Evolutionary conservation across 2,888 invertebrate species (phyloP), one percentile per base, ranked within the genome.

Genomic region (Hetaerina titia): DNA sequence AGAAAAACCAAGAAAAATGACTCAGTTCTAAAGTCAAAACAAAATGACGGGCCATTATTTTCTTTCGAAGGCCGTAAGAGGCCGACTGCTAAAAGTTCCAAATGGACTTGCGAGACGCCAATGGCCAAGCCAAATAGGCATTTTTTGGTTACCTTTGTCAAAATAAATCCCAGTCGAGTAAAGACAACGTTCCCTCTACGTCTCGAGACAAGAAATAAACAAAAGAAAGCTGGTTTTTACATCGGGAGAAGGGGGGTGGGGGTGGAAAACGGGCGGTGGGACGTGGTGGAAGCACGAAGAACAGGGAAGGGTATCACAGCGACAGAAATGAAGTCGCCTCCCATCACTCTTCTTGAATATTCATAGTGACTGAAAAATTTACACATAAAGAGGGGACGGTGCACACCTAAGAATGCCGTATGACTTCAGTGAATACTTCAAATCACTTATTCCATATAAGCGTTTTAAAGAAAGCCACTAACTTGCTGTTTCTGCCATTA

Each of bases 1-100:
- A 81, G 11, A 81, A 81, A 31, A 81, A 81, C 9, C 31, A 31
- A 81, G 81, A 81, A 81, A 31, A 81, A 81, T 81, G 81, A 31
- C 81, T 13, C 31, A 25, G 81, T 22, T 31, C 31, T 81, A 1
- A 81, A 31, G 81, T 81, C 81, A 81, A 81, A 81, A 81, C 81
- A 81, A n/a, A 81, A 81, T 81, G 81, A 81, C 81, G 81, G 81
- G 25, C 81, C 81, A 81, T 81, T 81, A 25, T 31, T 81, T 81
- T 31, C 81, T 22, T 81, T 81, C 81, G 13, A 22, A 81, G 81
- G 31, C 81, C 81, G 13, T 11, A 13, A 31, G 31, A 31, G 31
- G 13, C 7, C 81, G 31, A 31, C 81, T 25, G 11, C 13, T 81
- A 31, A 31, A 4, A 1, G 81, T 13, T 31, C 81, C 31, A 11